phyloP scores from a whole-genome alignment of 2,797 vertebrate species.

The Austrolebias charrua region DNA sequence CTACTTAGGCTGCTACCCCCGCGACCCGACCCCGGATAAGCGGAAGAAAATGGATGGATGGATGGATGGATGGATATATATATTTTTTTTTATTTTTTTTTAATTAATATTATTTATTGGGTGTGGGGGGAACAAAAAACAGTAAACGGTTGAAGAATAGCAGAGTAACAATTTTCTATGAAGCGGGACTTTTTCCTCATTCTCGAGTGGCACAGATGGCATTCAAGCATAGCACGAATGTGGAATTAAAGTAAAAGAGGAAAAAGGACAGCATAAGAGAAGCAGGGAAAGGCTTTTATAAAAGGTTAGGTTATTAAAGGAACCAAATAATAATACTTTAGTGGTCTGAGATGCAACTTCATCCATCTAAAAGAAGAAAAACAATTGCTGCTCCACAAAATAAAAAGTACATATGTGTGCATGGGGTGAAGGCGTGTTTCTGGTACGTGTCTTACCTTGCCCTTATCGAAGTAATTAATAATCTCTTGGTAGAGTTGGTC shows the following conservation, averaged over 20 bases:
- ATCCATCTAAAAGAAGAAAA: slow-evolving; percentile 25
- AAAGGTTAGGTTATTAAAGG: slow-evolving; percentile 18
- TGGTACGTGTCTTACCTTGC: slow-evolving; percentile 86
- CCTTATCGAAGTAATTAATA: slow-evolving; percentile 99
- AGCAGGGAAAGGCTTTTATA: slow-evolving; percentile 5
- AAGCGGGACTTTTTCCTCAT: slow-evolving; percentile 14
- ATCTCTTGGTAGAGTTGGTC: slow-evolving; percentile 98
- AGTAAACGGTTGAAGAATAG: background rate
- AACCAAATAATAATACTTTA: slow-evolving; percentile 20
- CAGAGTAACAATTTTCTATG: background rate
- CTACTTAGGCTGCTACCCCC: no score
- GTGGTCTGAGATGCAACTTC: slow-evolving; percentile 15
- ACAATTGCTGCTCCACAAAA: background rate
- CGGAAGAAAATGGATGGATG: no score
- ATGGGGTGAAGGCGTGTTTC: background rate
- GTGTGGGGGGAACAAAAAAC: background rate
- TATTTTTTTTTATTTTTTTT: no score
- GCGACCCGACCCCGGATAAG: no score
- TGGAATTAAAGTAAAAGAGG: slow-evolving; percentile 9
- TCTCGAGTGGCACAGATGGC: slow-evolving; percentile 12
- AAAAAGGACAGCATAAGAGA: background rate
- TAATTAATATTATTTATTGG: no score
- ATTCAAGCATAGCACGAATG: slow-evolving; percentile 23
- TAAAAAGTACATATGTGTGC: background rate
- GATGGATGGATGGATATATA: no score